These are phyloP conservation scores for Patella depressa DNA, from an alignment of 2,888 invertebrate genomes.

Conservation along the genomic window DNA sequence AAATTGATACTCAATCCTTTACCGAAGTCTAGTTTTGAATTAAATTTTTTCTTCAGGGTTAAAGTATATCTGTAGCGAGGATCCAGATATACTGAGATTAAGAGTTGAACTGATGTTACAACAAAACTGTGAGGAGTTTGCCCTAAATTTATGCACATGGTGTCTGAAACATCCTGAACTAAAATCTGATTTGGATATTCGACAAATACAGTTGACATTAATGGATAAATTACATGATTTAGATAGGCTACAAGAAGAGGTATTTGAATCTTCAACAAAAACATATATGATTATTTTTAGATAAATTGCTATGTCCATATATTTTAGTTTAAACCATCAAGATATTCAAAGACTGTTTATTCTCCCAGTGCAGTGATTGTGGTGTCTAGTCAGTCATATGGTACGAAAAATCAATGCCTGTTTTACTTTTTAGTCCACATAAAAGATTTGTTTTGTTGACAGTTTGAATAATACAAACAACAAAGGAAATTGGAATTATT, in stretches of 20 bases:
- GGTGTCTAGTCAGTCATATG: too few species aligned
- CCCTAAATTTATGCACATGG: constrained; percentile 67
- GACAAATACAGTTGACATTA: constrained; percentile 59
- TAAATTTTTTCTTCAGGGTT: constrained; percentile 25
- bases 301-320: not conserved
- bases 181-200: constrained; percentile 56
- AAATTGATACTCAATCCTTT: too few species aligned
- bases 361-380: too few species aligned
- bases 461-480: too few species aligned
- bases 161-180: constrained; percentile 60
- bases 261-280: constrained; percentile 28
- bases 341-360: too few species aligned
- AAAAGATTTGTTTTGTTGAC: too few species aligned
- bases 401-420: too few species aligned
- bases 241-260: constrained; percentile 65
- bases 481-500: too few species aligned
- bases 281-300: not conserved
- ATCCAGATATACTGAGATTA: constrained; percentile 59
- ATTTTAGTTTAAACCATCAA: not conserved
- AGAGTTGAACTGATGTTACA: constrained; percentile 68
- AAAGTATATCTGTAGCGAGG: constrained; percentile 55
- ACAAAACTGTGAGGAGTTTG: constrained; percentile 68
- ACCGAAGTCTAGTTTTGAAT: not conserved
- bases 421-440: too few species aligned
- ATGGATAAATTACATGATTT: constrained; percentile 58